Percentiles rank a stretch among this genome's conserved stretches.
phyloP scores from a whole-genome alignment of 1,140 invertebrate species.

The Lordiphosa collinella region DNA sequence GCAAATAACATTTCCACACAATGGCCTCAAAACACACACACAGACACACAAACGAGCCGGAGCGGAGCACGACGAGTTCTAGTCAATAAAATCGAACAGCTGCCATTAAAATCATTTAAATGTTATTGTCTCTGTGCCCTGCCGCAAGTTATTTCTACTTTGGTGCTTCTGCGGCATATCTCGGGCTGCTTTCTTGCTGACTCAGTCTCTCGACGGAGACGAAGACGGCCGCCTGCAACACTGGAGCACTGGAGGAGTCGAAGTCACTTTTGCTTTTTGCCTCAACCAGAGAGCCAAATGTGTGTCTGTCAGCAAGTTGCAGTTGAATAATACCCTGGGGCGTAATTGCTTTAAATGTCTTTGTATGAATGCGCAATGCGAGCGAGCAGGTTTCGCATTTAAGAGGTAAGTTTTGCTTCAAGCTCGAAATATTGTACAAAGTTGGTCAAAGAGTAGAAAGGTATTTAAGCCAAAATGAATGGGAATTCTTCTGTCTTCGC shows the following conservation, averaged over 20 bases:
- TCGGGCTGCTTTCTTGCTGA: constrained; percentile 47
- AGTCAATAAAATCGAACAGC: constrained; percentile 78
- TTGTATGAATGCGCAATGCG: constrained; percentile 46
- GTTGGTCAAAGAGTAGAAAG: too few species aligned
- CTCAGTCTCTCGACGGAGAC: constrained; percentile 29
- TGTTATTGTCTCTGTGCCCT: constrained; percentile 68
- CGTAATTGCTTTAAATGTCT: constrained; percentile 76
- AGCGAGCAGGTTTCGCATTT: too few species aligned
- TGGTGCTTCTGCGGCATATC: constrained; percentile 66
- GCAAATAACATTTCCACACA: constrained; percentile 70
- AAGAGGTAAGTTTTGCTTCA: too few species aligned
- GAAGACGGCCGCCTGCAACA: constrained; percentile 3
- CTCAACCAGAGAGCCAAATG: constrained; percentile 37
- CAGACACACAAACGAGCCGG: background rate
- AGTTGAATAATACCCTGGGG: constrained; percentile 71
- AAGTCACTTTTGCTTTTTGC: constrained; percentile 64
- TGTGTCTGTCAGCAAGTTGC: constrained; percentile 72
- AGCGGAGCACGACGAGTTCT: constrained; percentile 11
- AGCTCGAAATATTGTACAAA: too few species aligned
- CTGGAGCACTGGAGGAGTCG: constrained; percentile 5
- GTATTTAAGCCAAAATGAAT: too few species aligned
- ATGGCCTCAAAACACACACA: constrained; percentile 33
- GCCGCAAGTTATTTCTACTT: constrained; percentile 63
- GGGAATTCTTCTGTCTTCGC: too few species aligned
- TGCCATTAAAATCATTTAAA: constrained; percentile 78